Conservation (phyloP, 2,888 invertebrate species). For the Diogma glabrata region DNA sequence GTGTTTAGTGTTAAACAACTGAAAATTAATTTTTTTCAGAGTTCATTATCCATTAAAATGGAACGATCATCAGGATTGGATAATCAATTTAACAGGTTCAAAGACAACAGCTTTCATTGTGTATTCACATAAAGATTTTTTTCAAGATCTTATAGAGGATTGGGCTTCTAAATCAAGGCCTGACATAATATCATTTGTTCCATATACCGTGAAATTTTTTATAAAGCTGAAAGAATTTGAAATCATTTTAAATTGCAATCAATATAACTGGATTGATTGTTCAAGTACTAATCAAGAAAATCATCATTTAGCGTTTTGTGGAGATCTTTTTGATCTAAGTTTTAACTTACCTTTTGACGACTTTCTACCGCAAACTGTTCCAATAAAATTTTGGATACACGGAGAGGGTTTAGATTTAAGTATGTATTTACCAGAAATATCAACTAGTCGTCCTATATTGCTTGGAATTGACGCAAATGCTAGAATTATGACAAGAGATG, state of each 20-base stretch:
- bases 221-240: conserved; percentile 90
- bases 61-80: conserved; percentile 97
- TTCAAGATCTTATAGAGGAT: conserved; percentile 91
- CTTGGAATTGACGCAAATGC: conserved; percentile 79
- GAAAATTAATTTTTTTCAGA: conserved; percentile 19
- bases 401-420: conserved; percentile 88
- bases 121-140: conserved; percentile 92
- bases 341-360: conserved; percentile 91
- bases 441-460: conserved; percentile 73
- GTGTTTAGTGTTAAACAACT: not conserved
- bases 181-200: conserved; percentile 88
- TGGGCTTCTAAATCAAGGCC: conserved; percentile 92
- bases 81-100: conserved; percentile 79
- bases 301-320: conserved; percentile 86
- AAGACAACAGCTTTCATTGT: conserved; percentile 88
- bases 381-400: conserved; percentile 86
- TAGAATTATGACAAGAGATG: conserved; percentile 69
- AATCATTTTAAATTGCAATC: conserved; percentile 83
- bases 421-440: conserved; percentile 82
- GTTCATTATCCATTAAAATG: conserved; percentile 81
- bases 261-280: conserved; percentile 98
- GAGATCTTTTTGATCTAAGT: conserved; percentile 84
- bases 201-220: conserved; percentile 92
- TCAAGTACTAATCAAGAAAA: conserved; percentile 93
- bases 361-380: conserved; percentile 81